Evolutionary conservation across 2,113 vertebrate species (phyloP).

Genomic region (Columba janthina): DNA sequence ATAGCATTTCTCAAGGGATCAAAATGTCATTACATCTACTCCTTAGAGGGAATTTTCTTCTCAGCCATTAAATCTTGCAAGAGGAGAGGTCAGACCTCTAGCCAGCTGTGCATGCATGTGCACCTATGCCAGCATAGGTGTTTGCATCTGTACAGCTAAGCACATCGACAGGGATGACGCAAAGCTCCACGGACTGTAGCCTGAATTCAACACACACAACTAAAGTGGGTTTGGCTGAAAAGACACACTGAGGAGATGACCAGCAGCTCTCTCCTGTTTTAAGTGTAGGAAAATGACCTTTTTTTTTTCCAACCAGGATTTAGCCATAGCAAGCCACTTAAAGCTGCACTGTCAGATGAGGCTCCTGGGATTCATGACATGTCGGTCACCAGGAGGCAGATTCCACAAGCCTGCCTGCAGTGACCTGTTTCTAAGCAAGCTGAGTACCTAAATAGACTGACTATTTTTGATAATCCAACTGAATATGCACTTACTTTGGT

Average conservation of each 20-base stretch:
- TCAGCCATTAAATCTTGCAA: neutral
- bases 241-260: rapidly evolving
- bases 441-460: neutral
- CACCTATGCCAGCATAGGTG: neutral
- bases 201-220: neutral
- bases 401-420: neutral
- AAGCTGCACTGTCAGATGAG: rapidly evolving
- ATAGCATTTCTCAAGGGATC: conserved; percentile 34
- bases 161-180: neutral
- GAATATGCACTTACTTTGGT: neutral
- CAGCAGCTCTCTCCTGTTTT: neutral
- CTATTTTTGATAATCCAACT: neutral
- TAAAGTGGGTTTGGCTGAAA: neutral
- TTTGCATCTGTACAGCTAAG: neutral
- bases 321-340: neutral
- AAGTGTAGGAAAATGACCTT: neutral
- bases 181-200: neutral
- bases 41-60: conserved; percentile 20
- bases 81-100: neutral
- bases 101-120: neutral
- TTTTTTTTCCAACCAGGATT: neutral
- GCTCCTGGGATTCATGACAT: neutral
- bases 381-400: neutral
- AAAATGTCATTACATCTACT: neutral
- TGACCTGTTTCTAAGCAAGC: neutral